A percentile compares a stretch with the other conserved stretches of the same genome.
Conservation (phyloP, 1,140 invertebrate genomes). For the Bacillus rossius region DNA sequence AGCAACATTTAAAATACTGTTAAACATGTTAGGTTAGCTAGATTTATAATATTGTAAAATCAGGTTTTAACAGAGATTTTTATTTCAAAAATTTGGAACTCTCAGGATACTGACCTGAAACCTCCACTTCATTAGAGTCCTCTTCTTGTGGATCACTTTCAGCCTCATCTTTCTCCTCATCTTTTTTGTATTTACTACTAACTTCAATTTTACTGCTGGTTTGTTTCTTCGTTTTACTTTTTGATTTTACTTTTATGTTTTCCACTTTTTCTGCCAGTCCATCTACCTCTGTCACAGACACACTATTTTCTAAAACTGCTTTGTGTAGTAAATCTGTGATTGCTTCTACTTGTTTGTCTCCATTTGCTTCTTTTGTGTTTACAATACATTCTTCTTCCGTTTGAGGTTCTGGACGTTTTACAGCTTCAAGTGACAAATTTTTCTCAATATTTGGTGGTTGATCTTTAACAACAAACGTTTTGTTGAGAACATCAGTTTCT, state of each 20-base stretch:
- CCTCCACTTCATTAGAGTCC: background rate
- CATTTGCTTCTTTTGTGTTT: no score
- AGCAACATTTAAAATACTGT: no score
- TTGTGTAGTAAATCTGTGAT: constrained; percentile 2
- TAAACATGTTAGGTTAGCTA: no score
- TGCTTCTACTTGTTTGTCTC: no score
- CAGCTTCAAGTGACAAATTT: no score
- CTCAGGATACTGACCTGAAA: background rate
- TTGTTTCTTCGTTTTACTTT: constrained; percentile 28
- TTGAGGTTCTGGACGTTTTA: no score
- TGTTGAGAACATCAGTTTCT: background rate
- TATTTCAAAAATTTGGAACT: background rate
- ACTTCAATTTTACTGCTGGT: constrained; percentile 16
- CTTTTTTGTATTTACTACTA: constrained; percentile 12
- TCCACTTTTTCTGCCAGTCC: background rate
- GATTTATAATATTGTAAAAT: background rate
- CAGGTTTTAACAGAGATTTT: background rate
- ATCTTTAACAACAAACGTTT: no score
- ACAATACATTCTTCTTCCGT: no score
- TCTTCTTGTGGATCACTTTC: background rate
- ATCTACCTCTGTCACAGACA: background rate
- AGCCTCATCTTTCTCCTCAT: constrained; percentile 20
- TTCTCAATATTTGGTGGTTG: no score
- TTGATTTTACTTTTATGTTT: constrained; percentile 2
- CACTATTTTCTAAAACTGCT: background rate